Conservation (phyloP, 2,888 invertebrate genomes). For the Tetanocera ferruginea region DNA sequence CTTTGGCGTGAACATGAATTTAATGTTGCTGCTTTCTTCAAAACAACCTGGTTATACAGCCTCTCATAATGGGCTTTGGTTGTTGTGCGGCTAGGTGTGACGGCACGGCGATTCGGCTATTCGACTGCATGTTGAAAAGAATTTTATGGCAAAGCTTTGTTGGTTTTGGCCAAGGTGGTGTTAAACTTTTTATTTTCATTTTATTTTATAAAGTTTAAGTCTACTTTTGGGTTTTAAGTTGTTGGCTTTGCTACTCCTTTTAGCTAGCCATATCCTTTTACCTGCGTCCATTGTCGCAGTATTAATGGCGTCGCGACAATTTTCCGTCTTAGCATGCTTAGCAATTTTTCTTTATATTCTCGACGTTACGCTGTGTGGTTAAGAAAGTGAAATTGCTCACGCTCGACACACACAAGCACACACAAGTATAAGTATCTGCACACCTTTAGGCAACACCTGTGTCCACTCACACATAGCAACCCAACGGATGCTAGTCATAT, state of each 20-base stretch:
- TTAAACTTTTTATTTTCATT: neutral
- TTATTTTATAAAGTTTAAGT: neutral
- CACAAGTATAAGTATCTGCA: slow-evolving; percentile 23
- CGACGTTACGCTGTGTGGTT: slow-evolving; percentile 45
- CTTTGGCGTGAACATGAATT: slow-evolving; percentile 24
- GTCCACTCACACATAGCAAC: slow-evolving; percentile 58
- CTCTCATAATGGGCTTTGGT: neutral
- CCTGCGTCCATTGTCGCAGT: slow-evolving; percentile 47
- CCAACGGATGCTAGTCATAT: neutral
- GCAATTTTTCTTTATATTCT: slow-evolving; percentile 6
- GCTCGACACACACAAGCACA: slow-evolving; percentile 62
- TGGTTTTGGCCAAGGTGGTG: no score
- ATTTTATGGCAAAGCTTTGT: no score
- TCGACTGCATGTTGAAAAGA: neutral
- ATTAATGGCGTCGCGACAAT: slow-evolving; percentile 68
- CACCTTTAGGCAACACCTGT: slow-evolving; percentile 56
- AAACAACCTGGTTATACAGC: neutral
- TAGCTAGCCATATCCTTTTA: neutral
- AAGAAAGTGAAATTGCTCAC: slow-evolving; percentile 61
- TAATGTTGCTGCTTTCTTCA: neutral
- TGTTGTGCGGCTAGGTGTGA: neutral
- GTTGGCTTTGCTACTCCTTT: neutral
- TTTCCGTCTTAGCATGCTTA: slow-evolving; percentile 55
- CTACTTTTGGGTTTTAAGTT: neutral
- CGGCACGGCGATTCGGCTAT: neutral